phyloP scores from a whole-genome alignment of 2,797 vertebrate genomes.

The Sparidentex hasta region DNA sequence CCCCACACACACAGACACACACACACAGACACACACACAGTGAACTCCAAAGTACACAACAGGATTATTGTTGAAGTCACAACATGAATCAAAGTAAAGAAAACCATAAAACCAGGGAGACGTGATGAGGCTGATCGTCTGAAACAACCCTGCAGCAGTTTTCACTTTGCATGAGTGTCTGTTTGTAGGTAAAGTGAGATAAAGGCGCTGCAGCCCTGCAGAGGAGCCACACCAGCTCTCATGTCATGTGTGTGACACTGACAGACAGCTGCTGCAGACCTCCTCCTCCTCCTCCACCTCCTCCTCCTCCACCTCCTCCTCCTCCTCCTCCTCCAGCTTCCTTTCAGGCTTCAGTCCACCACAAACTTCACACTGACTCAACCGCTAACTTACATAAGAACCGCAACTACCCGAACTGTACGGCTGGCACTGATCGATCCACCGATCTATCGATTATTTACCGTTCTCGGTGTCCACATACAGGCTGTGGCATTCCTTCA shows the following conservation, averaged over 20 bases:
- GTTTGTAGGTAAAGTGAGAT: background rate
- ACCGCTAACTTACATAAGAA: conserved; percentile 34
- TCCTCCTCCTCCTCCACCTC: background rate
- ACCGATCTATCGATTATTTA: conserved; percentile 66
- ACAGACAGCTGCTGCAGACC: conserved; percentile 54
- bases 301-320: background rate
- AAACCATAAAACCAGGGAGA: background rate
- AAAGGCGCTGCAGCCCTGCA: conserved; percentile 18
- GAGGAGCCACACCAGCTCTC: conserved; percentile 3
- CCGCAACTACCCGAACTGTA: background rate
- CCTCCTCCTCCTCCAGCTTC: background rate
- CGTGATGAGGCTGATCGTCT: background rate
- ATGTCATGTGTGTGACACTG: conserved; percentile 59
- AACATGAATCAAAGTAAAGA: background rate
- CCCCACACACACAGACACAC: too few species aligned
- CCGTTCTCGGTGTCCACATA: conserved; percentile 87
- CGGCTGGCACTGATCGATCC: background rate
- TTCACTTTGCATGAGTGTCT: background rate
- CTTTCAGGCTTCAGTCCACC: background rate
- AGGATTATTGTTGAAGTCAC: background rate
- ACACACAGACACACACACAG: background rate
- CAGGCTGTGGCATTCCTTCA: conserved; percentile 86
- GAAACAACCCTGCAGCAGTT: too few species aligned
- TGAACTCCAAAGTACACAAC: background rate
- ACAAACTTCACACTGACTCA: conserved; percentile 17